Base-by-base conservation (phyloP, 2,113 vertebrate genomes). In the Labeo rohita region DNA sequence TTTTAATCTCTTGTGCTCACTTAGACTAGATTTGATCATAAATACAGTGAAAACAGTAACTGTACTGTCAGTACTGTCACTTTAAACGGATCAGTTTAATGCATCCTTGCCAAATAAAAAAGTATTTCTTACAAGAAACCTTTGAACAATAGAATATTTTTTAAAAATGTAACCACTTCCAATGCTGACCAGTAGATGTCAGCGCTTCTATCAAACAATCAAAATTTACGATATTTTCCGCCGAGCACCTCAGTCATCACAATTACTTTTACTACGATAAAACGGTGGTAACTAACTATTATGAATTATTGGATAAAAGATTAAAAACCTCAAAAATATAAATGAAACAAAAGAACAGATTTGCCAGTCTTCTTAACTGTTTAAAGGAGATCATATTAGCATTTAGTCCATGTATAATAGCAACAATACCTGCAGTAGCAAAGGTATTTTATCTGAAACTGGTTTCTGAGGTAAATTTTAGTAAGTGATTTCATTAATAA, bases 131-230 rank as follows among this genome's bases (percentile, higher is more conserved):
- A 39, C 13, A 66, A 39, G 18, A 72, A 43, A 21, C 68, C 4
- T 72, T 43, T 72, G 36, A 72, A 43, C 68, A 2, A 10, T 4
- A 21, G 8, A 0, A 3, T 43, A 72, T 43, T 72, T 70, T 43
- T 8, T 2, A 21, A 43, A 43, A 72, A 18, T n/a, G 0, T 21
- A 45, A 78, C 43, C 3, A 18, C 15, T 77, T 36, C 13, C 8
- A 52, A 54, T 54, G 15, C 28, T 54, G 49, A 77, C 49, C 70
- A 73, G 23, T 54, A 34, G 74, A 77, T 77, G 49, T 77, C 49
- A 54, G 75, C 6, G 74, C 13, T 9, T 77, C 23, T 54, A 12
- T 3, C 74, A 54, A 77, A 77, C 50, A 77, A 36, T 54, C 47
- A 36, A 54, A 76, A 16, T 15, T 28, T 52, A 15, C 47, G 4